A percentile compares a stretch with the other conserved stretches of the same genome.
Evolutionary conservation across 2,797 vertebrate genomes (phyloP).

Genomic region (Cygnus olor): DNA sequence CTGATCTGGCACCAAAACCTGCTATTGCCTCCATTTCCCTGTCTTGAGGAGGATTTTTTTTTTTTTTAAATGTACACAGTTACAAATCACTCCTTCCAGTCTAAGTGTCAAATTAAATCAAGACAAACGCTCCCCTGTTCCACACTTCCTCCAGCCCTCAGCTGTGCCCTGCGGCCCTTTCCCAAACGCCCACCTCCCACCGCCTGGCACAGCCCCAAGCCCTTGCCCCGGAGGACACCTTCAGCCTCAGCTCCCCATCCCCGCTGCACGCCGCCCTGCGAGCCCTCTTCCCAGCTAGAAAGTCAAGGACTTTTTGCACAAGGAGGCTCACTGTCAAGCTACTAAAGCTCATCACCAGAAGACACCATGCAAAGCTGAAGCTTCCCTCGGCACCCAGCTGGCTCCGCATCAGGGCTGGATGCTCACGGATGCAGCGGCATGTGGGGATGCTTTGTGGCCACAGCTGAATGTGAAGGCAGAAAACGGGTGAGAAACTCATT

Average conservation of each 20-base stretch:
- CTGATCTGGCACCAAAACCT: slow-evolving; percentile 60
- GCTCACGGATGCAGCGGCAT: neutral
- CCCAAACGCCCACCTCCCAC: slow-evolving; percentile 66
- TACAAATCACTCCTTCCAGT: slow-evolving; percentile 70
- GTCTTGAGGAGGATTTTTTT: slow-evolving; percentile 26
- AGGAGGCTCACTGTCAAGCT: neutral
- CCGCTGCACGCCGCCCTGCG: neutral
- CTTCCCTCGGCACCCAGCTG: neutral
- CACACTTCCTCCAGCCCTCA: slow-evolving; percentile 61
- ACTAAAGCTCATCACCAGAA: neutral
- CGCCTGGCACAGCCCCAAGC: slow-evolving; percentile 58
- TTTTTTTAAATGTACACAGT: slow-evolving; percentile 17
- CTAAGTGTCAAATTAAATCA: slow-evolving; percentile 72
- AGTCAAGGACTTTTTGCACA: neutral
- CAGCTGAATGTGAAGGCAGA: neutral
- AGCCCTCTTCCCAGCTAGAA: neutral
- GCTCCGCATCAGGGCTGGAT: neutral
- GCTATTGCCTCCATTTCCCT: slow-evolving; percentile 65
- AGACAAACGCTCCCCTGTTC: slow-evolving; percentile 65
- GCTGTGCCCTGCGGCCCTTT: slow-evolving; percentile 58
- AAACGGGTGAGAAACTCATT: slow-evolving; percentile 44
- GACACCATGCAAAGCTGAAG: neutral
- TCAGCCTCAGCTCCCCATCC: slow-evolving; percentile 53
- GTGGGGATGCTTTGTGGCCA: neutral
- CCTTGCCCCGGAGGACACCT: slow-evolving; percentile 55